Evolutionary conservation across 2,113 vertebrate genomes (phyloP).

Genomic region (Bubo blakistoni): DNA sequence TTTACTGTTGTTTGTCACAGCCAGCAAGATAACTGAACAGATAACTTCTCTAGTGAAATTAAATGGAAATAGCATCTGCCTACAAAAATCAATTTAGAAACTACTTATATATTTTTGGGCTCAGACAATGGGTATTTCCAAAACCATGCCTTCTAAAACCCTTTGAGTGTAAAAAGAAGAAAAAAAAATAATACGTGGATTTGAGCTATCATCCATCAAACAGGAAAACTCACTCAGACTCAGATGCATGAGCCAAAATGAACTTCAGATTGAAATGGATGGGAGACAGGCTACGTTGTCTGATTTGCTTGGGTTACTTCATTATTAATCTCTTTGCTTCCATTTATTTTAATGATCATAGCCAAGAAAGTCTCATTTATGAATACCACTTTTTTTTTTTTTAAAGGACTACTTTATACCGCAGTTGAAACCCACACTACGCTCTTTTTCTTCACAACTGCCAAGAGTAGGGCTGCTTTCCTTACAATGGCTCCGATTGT

Average conservation of each 20-base stretch:
- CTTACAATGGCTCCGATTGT: accelerated
- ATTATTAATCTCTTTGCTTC: constrained; percentile 57
- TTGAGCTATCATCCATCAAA: constrained; percentile 7
- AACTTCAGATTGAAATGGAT: background rate
- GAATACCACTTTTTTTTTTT: background rate
- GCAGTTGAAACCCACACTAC: accelerated
- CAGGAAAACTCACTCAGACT: background rate
- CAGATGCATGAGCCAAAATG: background rate
- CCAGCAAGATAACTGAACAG: constrained; percentile 13
- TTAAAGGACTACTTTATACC: background rate
- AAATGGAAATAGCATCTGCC: constrained; percentile 40
- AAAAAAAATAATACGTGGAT: background rate
- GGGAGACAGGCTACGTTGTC: background rate
- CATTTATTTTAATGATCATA: constrained; percentile 4
- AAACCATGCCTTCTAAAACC: background rate
- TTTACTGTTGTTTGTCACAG: background rate
- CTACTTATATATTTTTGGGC: background rate
- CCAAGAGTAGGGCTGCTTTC: background rate
- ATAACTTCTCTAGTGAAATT: constrained; percentile 44
- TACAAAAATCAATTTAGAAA: constrained; percentile 35
- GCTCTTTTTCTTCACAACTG: background rate
- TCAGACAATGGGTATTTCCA: constrained; percentile 12
- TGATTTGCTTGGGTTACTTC: constrained; percentile 23
- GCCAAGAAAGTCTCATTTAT: background rate
- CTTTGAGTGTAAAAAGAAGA: background rate